phyloP scores from a whole-genome alignment of 2,888 invertebrate genomes.

The Lasioglossum zephyrum region DNA sequence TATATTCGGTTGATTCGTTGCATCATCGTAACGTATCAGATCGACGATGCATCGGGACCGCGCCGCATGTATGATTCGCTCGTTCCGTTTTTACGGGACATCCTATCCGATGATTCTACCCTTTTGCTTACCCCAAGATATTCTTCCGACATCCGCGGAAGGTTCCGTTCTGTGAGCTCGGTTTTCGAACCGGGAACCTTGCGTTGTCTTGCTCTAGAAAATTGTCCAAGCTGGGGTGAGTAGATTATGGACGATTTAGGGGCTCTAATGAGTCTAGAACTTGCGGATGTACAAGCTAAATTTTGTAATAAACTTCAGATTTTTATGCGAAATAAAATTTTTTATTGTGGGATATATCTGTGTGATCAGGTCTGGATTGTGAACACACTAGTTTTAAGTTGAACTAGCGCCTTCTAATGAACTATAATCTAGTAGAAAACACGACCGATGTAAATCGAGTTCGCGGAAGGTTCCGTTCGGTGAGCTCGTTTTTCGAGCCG shows the following conservation, averaged over 20 bases:
- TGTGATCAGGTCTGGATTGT: no score
- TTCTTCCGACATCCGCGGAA: background rate
- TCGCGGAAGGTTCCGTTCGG: background rate
- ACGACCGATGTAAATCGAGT: background rate
- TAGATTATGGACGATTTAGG: background rate
- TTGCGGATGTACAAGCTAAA: no score
- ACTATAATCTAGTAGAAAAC: background rate
- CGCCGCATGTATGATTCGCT: conserved; percentile 14
- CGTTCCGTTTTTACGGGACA: conserved; percentile 21
- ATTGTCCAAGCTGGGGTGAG: background rate
- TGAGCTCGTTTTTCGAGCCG: background rate
- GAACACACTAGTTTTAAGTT: background rate
- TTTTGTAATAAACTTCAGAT: background rate
- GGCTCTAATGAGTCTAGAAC: background rate
- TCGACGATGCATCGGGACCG: conserved; percentile 34
- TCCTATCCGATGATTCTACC: background rate
- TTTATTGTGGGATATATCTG: no score
- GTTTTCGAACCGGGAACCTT: background rate
- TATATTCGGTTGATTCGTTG: conserved; percentile 57
- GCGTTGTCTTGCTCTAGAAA: background rate
- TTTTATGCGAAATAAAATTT: background rate
- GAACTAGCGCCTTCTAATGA: background rate
- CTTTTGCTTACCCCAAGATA: background rate
- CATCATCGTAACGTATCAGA: conserved; percentile 45
- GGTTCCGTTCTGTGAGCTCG: background rate